Evolutionary conservation across 2,888 invertebrate genomes (phyloP), one percentile per base, ranked within the genome.

Genomic region (Andrena dorsata): DNA sequence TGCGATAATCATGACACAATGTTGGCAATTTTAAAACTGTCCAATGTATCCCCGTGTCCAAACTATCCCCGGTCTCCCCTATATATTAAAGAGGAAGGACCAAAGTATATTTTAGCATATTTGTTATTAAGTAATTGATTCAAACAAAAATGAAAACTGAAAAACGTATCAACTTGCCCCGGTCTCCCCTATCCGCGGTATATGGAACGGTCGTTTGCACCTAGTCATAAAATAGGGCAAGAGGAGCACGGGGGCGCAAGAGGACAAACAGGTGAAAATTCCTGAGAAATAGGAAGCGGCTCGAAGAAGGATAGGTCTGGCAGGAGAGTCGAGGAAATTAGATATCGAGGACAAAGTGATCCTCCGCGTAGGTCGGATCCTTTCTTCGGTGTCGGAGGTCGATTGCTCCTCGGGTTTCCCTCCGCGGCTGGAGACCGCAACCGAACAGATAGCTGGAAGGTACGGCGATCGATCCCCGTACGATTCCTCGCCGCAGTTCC

Each of bases 301-400:
- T 16, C 13, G 26, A n/a, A 20, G 6, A 56, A 66, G 49, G 30
- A 58, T 47, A 64, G 63, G 8, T 26, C 28, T 63, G 16, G 71
- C 16, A 23, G 8, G 35, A n/a, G 47, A 64, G 35, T 8, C 47
- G 53, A 60, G 68, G 76, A 83, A 84, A 84, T 84, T 84, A 83
- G 80, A 84, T 83, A 84, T 80, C 84, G 80, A 49, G 73, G 51
- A 84, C 74, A 68, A 75, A 82, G 68, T 71, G 78, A 77, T 82
- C 53, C 56, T 26, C 13, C 53, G 58, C 47, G 51, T 70, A 53
- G 72, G 35, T 73, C 58, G 64, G 66, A 70, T 70, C 74, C 68
- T 78, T 70, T 68, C 71, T 53, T 76, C 71, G 64, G 64, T 60
- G 76, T 73, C 76, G 70, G 51, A 63, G 66, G 75, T 73, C 82